Evolutionary conservation across 2,888 invertebrate genomes (phyloP), one percentile per base, ranked within the genome.

Genomic region (Brassicogethes aeneus): DNA sequence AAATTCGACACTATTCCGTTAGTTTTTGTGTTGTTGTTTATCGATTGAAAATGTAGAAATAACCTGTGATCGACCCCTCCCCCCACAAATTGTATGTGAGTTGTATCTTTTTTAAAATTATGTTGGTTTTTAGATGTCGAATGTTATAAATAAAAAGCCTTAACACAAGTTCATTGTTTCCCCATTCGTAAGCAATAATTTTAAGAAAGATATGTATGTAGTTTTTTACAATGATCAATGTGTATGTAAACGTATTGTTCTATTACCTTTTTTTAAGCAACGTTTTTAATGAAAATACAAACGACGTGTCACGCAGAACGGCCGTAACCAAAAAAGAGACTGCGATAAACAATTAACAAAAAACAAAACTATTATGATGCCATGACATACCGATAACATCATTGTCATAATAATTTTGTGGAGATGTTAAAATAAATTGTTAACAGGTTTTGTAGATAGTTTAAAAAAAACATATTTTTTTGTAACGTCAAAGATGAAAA

Each of bases 301-400:
- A 23, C 10, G 23, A 23, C 37, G 44, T 17, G 44, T 41, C 44
- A 40, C 44, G 40, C 41, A 41, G 44, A 42, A 32, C 12, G 13
- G 12, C 32, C 32, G 12, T 12, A 10, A 56, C 52, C 55, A 55
- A 56, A 58, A 65, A 69, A 69, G 69, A 69, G 68, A 69, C 69
- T 69, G 69, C 69, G 68, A 69, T 69, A 65, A 65, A 68, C 68
- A 66, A 65, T 65, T 68, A 65, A 66, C 65, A 66, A 64, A 64
- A 51, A 59, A 61, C 66, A 64, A 67, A 67, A 63, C 56, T 67
- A 68, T 66, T 66, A 64, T 64, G 65, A 65, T 64, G 63, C 61
- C 60, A 52, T 58, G 47, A 44, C 47, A 49, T 23, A 23, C 43
- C 48, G 23, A 23, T n/a, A 23, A 23, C 10, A 23, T 23, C 10